Evolutionary conservation across 2,888 invertebrate genomes (phyloP).

Genomic region (Anthrax anthrax): DNA sequence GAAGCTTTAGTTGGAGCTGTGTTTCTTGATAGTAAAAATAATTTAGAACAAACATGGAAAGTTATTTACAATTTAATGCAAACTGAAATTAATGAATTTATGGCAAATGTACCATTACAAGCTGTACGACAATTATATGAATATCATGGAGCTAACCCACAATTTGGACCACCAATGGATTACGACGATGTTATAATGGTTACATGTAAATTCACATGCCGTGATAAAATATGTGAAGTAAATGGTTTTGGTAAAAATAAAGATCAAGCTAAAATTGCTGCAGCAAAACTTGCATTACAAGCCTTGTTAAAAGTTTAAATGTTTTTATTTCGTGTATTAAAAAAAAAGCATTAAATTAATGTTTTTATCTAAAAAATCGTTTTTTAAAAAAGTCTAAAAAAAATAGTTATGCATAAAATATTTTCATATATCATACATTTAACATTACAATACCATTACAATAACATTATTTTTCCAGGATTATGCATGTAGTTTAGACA

Average conservation of each 20-base stretch:
- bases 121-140: slow-evolving; percentile 80
- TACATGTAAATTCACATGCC: slow-evolving; percentile 44
- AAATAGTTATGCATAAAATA: too few species aligned
- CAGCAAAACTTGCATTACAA: slow-evolving; percentile 61
- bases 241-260: slow-evolving; percentile 59
- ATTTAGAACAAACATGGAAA: slow-evolving; percentile 60
- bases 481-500: too few species aligned
- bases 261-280: slow-evolving; percentile 57
- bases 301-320: slow-evolving; percentile 13
- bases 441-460: too few species aligned
- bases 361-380: too few species aligned
- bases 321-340: too few species aligned
- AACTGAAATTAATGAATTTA: slow-evolving; percentile 72
- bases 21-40: slow-evolving; percentile 68
- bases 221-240: slow-evolving; percentile 43
- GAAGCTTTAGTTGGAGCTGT: slow-evolving; percentile 86
- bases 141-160: slow-evolving; percentile 58
- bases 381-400: too few species aligned
- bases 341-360: too few species aligned
- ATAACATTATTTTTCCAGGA: too few species aligned
- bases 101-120: slow-evolving; percentile 71
- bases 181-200: slow-evolving; percentile 40
- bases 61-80: slow-evolving; percentile 74
- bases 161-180: slow-evolving; percentile 36
- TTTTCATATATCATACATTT: too few species aligned